These are phyloP conservation scores for Drosophila nasuta DNA, from an alignment of 1,140 invertebrate genomes.

Conservation along the genomic window DNA sequence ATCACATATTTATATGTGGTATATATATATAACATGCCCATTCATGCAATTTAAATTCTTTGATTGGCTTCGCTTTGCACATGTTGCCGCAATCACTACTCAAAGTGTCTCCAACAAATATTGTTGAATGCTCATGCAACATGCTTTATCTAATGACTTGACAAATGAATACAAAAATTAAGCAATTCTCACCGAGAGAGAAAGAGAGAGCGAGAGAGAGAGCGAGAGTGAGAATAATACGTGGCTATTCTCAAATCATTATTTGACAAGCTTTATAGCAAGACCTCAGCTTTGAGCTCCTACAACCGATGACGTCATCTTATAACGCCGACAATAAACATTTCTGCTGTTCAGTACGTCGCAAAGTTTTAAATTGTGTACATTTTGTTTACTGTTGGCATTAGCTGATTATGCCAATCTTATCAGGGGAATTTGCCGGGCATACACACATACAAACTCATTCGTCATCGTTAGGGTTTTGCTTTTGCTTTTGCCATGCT, in stretches of 20 bases:
- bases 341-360: conserved; percentile 2
- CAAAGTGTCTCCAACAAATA: conserved; percentile 26
- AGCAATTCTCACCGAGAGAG: conserved; percentile 20
- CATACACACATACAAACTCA: conserved; percentile 18
- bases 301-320: conserved; percentile 36
- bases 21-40: background rate
- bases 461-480: conserved; percentile 53
- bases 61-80: conserved; percentile 51
- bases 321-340: conserved; percentile 19
- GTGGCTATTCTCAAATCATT: background rate
- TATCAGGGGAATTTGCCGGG: conserved; percentile 53
- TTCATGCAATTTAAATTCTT: conserved; percentile 65
- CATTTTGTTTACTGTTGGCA: conserved; percentile 37
- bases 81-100: conserved; percentile 29
- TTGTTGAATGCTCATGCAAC: background rate
- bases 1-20: conserved; percentile 8
- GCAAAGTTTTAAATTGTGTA: conserved; percentile 21
- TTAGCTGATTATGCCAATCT: conserved; percentile 64
- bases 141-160: conserved; percentile 6
- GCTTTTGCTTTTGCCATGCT: conserved; percentile 21
- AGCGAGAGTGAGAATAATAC: conserved; percentile 12
- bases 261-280: conserved; percentile 7
- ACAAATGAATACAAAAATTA: conserved; percentile 23
- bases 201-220: conserved; percentile 1
- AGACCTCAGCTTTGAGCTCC: conserved; percentile 9